phyloP scores from a whole-genome alignment of 1,140 invertebrate genomes.

The Mycetomoellerius zeteki region DNA sequence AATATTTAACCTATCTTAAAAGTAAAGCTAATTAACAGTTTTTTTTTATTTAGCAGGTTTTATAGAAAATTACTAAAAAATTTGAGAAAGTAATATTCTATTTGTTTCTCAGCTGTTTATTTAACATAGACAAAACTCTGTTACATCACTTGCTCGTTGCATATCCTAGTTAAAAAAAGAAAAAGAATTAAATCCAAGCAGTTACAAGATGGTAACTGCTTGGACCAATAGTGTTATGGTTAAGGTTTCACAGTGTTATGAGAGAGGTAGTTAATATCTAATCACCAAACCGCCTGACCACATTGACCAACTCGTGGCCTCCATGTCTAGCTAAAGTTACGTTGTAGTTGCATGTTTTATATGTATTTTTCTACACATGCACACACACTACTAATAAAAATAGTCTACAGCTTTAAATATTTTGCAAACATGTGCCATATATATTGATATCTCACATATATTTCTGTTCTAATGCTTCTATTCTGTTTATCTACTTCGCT shows the following conservation, averaged over 20 bases:
- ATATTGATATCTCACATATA: not conserved
- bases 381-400: constrained; percentile 9
- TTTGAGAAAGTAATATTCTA: not conserved
- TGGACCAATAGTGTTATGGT: no score
- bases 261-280: constrained; percentile 77
- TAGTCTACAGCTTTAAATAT: not conserved
- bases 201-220: constrained; percentile 63
- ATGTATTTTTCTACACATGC: not conserved
- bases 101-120: not conserved
- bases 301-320: constrained; percentile 76
- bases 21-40: not conserved
- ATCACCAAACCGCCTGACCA: constrained; percentile 80
- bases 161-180: constrained; percentile 2
- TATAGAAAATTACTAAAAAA: not conserved
- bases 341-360: constrained; percentile 70
- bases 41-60: not conserved
- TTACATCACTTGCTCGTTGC: constrained; percentile 1
- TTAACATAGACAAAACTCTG: not conserved
- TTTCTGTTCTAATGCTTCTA: not conserved
- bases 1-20: constrained; percentile 32
- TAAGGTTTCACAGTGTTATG: constrained; percentile 71
- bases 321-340: constrained; percentile 78
- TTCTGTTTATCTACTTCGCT: not conserved
- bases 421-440: not conserved
- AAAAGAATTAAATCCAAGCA: constrained; percentile 32